Base-by-base conservation (phyloP, 1,140 invertebrate genomes). In the Bombus impatiens region DNA sequence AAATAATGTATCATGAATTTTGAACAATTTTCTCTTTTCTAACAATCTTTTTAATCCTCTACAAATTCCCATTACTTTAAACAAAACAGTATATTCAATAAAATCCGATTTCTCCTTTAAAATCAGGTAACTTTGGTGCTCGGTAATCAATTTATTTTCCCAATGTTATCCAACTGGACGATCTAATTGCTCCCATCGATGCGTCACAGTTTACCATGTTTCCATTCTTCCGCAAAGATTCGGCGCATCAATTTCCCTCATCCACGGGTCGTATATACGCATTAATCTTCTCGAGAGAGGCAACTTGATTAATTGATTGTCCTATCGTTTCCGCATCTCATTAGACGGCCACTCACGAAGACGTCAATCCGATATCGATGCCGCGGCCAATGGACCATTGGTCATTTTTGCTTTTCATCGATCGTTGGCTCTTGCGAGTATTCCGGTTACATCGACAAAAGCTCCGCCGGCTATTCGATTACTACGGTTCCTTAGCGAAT, bases 401-500 rank as follows among this genome's bases (percentile, higher is more conserved):
- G 71, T 57, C 53, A 57, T 57, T 84, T 42, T 88, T 44, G 59
- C 42, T 18, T 9, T 59, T n/a, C 28, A 89, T 89, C 75, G 87
- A 89, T 88, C 84, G 70, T 71, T 59, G 10, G 59, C 82, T 67
- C 47, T 78, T 62, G 67, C 40, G 35, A 76, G 59, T 81, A 62
- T 81, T 82, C 71, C 57, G 47, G 47, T 53, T 79, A 70, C 76
- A 84, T 79, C 76, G 67, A 37, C 67, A 59, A 79, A 77, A 79
- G 40, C 40, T 13, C 40, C 67, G 53, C 35, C 67, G 82, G 53
- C 53, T 70, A 84, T 84, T 84, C 82, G 82, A 84, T 84, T 84
- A 71, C 32, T 35, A 25, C 25, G 53, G 42, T 35, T 71, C 67
- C 53, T 70, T 59, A 68, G 40, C 75, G 44, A 84, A 70, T 78